Evolutionary conservation across 2,797 vertebrate species (phyloP).

Genomic region (Galagoides demidoff): DNA sequence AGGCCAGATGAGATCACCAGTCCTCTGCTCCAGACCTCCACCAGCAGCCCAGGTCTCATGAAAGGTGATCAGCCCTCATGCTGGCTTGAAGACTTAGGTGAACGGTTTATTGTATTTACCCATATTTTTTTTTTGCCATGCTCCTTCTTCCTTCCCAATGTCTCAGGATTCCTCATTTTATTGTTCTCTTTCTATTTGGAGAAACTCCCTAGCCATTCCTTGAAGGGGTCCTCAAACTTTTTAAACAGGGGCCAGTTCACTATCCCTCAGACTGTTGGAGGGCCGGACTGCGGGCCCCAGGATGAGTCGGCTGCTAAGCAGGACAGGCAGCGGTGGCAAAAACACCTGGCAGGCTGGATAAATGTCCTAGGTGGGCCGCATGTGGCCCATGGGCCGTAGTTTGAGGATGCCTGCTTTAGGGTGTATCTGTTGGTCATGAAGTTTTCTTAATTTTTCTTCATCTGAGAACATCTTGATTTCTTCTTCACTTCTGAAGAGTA

Average conservation of each 20-base stretch:
- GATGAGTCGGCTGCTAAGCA: no score
- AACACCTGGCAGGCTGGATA: no score
- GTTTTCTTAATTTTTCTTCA: constrained; percentile 20
- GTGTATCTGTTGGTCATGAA: not conserved
- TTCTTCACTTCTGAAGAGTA: not conserved
- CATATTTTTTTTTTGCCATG: not conserved
- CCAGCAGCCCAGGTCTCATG: not conserved
- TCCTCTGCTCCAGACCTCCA: not conserved
- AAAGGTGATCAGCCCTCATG: not conserved
- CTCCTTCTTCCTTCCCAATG: not conserved
- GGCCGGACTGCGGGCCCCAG: no score
- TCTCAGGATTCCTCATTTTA: not conserved
- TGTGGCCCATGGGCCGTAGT: no score
- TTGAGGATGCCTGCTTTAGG: not conserved
- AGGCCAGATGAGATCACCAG: not conserved
- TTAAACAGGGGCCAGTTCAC: no score
- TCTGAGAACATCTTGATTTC: not conserved
- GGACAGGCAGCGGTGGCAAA: no score
- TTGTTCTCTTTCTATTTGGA: constrained; percentile 2
- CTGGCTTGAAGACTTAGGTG: not conserved
- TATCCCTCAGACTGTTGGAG: no score
- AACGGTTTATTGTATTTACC: not conserved
- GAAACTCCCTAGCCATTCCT: not conserved
- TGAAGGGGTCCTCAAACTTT: no score
- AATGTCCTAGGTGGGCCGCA: no score